Conservation (phyloP, 2,113 vertebrate genomes). For the Myotis lucifugus region DNA sequence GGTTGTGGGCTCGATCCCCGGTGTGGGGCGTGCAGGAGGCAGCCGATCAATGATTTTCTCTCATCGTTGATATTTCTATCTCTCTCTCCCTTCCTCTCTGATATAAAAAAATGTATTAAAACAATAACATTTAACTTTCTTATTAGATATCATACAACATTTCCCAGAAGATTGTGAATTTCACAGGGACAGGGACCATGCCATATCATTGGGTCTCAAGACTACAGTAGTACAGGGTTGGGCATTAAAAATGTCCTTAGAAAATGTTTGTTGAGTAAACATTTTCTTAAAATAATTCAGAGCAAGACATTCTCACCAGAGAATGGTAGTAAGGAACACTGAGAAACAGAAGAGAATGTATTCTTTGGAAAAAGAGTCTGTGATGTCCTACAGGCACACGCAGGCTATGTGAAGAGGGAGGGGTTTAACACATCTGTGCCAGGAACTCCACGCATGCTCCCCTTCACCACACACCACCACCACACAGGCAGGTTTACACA, state of each 20-base stretch:
- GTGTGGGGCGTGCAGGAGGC: too few species aligned
- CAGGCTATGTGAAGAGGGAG: not conserved
- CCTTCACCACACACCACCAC: not conserved
- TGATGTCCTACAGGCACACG: too few species aligned
- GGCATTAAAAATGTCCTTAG: not conserved
- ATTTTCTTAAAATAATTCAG: not conserved
- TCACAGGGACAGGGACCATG: not conserved
- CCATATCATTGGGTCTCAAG: not conserved
- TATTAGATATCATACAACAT: not conserved
- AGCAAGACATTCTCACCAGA: constrained; percentile 28
- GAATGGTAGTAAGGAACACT: not conserved
- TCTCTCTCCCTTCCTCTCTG: too few species aligned
- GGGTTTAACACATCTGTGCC: fast-evolving
- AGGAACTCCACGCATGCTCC: not conserved
- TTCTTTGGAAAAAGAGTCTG: not conserved
- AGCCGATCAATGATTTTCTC: too few species aligned
- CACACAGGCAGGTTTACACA: not conserved
- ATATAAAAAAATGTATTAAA: too few species aligned
- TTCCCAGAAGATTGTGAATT: not conserved
- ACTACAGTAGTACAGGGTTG: not conserved
- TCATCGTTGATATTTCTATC: too few species aligned
- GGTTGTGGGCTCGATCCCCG: too few species aligned
- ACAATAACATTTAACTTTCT: not conserved
- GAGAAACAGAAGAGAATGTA: not conserved
- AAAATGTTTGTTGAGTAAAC: not conserved